Percentiles rank a stretch among this genome's conserved stretches.
These are phyloP conservation scores for Strix aluco DNA, from an alignment of 2,113 vertebrate genomes.

Conservation along the genomic window DNA sequence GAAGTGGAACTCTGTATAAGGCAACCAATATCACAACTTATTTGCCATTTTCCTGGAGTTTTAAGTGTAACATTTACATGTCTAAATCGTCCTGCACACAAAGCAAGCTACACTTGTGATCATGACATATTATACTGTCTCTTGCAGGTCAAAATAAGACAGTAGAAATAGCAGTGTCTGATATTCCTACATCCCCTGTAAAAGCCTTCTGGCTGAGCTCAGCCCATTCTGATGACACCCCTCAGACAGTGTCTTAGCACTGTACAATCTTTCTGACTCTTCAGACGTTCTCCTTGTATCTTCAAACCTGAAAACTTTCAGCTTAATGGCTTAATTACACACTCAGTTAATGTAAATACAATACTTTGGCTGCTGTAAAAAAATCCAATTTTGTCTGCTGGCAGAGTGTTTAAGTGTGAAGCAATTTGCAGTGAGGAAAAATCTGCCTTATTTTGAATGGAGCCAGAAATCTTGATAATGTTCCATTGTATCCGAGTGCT, in stretches of 20 bases:
- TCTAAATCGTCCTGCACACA: background rate
- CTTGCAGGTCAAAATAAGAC: background rate
- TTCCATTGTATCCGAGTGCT: slow-evolving; percentile 21
- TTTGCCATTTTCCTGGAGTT: background rate
- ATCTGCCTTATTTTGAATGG: slow-evolving; percentile 43
- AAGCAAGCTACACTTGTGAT: background rate
- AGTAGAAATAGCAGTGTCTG: background rate
- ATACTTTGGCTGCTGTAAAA: slow-evolving; percentile 41
- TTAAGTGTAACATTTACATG: background rate
- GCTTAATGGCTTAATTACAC: slow-evolving; percentile 66
- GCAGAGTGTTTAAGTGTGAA: slow-evolving; percentile 43
- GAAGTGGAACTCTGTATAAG: background rate
- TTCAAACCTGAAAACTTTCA: slow-evolving; percentile 22
- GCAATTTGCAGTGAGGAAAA: slow-evolving; percentile 59
- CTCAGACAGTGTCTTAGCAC: background rate
- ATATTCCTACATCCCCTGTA: background rate
- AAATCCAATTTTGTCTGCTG: slow-evolving; percentile 59
- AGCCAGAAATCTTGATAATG: slow-evolving; percentile 48
- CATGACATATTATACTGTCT: background rate
- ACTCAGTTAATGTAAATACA: slow-evolving; percentile 70
- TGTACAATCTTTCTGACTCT: background rate
- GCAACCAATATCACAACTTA: background rate
- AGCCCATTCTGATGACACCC: background rate
- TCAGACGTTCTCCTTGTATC: background rate
- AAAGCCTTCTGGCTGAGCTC: background rate